A percentile compares a stretch with the other conserved stretches of the same genome.
phyloP scores from a whole-genome alignment of 2,113 vertebrate species.

The Psittacus erithacus region DNA sequence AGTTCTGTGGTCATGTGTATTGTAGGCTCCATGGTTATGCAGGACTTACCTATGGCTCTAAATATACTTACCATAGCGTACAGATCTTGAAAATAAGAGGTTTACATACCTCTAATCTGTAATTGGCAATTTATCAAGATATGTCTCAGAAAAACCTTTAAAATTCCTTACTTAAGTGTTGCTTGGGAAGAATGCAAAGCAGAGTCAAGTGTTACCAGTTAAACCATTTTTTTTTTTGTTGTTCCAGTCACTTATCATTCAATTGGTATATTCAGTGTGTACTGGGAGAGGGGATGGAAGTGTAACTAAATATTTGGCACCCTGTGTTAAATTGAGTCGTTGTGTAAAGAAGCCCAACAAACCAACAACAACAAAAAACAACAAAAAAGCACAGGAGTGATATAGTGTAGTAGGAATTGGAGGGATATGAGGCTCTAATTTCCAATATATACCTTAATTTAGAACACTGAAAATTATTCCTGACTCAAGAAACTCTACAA shows the following conservation, averaged over 20 bases:
- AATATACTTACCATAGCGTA: background rate
- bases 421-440: background rate
- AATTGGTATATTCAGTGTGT: background rate
- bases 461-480: background rate
- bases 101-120: background rate
- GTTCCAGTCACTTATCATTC: background rate
- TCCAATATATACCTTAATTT: background rate
- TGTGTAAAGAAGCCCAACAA: background rate
- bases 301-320: background rate
- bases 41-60: background rate
- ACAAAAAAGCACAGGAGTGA: background rate
- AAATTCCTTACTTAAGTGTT: background rate
- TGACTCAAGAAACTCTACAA: background rate
- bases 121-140: background rate
- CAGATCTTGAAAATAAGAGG: background rate
- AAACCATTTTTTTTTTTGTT: background rate
- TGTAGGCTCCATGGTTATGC: background rate
- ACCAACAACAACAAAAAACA: no score
- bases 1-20: background rate
- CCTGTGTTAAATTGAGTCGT: background rate
- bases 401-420: background rate
- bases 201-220: background rate
- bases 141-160: background rate
- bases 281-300: fast-evolving
- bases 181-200: background rate